phyloP scores from a whole-genome alignment of 2,888 invertebrate species.

The Hoplodrina blanda region DNA sequence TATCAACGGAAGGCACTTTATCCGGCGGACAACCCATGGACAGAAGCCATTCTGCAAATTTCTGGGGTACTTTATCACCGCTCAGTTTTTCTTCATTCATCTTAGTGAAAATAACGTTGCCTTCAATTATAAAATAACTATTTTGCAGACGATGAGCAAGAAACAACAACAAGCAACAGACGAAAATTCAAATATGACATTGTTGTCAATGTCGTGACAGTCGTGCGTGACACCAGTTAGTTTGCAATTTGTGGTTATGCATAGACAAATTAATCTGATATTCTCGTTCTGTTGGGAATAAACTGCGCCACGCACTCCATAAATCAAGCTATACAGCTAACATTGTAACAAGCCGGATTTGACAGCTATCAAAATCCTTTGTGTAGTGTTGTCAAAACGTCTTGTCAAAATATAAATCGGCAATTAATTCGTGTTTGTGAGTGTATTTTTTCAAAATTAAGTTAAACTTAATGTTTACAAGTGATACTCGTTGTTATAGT shows the following conservation, averaged over 20 bases:
- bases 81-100: conserved; percentile 78
- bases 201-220: conserved; percentile 5
- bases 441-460: too few relatives aligned
- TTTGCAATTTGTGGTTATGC: not conserved
- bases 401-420: too few relatives aligned
- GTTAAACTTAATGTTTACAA: too few relatives aligned
- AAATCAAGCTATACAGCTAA: too few relatives aligned
- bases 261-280: conserved; percentile 15
- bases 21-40: conserved; percentile 85
- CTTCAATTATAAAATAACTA: not conserved
- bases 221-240: not conserved
- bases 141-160: not conserved
- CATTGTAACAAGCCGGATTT: too few relatives aligned
- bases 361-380: too few relatives aligned
- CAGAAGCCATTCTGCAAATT: conserved; percentile 84
- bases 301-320: not conserved
- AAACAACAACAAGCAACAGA: conserved; percentile 50
- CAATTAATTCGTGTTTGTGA: too few relatives aligned
- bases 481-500: too few relatives aligned
- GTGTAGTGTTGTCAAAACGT: too few relatives aligned
- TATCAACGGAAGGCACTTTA: conserved; percentile 81
- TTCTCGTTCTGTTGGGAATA: conserved; percentile 6
- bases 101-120: conserved; percentile 16
- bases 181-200: conserved; percentile 44
- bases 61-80: conserved; percentile 82